phyloP scores from a whole-genome alignment of 2,797 vertebrate genomes.

The Chloroceryle amazona region DNA sequence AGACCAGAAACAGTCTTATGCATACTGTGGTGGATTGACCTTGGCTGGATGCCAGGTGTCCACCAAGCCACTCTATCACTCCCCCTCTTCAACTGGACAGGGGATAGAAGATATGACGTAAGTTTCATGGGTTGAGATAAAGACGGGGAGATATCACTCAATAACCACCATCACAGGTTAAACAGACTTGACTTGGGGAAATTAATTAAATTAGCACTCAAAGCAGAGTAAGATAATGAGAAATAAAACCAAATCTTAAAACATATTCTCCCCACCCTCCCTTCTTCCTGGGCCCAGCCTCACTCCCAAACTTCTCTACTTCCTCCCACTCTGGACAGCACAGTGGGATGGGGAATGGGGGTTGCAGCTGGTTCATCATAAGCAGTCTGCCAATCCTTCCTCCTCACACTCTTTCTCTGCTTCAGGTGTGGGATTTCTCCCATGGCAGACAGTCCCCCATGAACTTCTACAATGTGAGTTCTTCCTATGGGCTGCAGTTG shows the following conservation, averaged over 20 bases:
- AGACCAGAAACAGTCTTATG: neutral
- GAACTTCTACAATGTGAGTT: neutral
- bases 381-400: fast-evolving
- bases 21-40: neutral
- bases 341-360: neutral
- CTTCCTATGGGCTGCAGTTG: neutral
- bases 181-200: neutral
- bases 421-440: neutral
- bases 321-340: neutral
- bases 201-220: neutral
- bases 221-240: neutral
- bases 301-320: neutral
- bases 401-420: neutral
- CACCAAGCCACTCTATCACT: neutral
- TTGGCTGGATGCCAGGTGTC: neutral
- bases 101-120: neutral
- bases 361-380: neutral
- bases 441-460: fast-evolving
- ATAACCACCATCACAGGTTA: neutral
- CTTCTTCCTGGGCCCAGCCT: neutral
- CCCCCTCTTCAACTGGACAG: neutral
- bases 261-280: neutral
- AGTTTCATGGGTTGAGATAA: neutral
- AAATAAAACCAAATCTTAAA: neutral
- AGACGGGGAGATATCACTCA: neutral